Conservation (phyloP, 2,888 invertebrate species). For the Xestia ashworthii region DNA sequence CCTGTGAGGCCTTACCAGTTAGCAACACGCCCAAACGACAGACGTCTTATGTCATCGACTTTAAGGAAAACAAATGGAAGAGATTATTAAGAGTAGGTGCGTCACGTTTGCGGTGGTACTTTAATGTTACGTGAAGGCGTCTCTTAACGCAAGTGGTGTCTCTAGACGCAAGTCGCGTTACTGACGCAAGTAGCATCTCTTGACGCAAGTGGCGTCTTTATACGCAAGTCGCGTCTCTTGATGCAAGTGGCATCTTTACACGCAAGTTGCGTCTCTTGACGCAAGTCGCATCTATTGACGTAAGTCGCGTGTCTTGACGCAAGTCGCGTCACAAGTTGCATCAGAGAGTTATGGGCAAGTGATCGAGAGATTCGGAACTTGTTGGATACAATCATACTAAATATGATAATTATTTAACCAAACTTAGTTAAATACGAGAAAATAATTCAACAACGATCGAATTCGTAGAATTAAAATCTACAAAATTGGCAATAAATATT, state of each 20-base stretch:
- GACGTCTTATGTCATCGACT: too few species aligned
- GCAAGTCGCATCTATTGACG: not conserved
- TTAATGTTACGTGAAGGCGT: not conserved
- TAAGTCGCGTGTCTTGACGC: not conserved
- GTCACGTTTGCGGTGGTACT: too few species aligned
- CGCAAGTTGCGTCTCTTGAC: not conserved
- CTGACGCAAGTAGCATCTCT: too few species aligned
- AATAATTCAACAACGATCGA: not conserved
- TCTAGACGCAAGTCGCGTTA: too few species aligned
- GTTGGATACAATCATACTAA: not conserved
- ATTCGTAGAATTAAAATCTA: not conserved
- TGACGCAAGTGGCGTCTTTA: too few species aligned
- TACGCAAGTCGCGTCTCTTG: not conserved
- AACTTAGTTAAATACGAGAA: not conserved
- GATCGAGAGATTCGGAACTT: not conserved
- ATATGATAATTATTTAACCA: not conserved
- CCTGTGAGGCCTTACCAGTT: too few species aligned
- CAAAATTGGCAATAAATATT: conserved; percentile 6
- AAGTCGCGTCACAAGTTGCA: not conserved
- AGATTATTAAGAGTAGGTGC: too few species aligned
- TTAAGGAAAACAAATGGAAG: too few species aligned
- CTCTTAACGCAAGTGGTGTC: not conserved
- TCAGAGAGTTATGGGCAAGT: not conserved
- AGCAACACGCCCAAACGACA: too few species aligned
- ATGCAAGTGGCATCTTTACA: not conserved